phyloP scores from a whole-genome alignment of 2,113 vertebrate genomes.

The Erpornis zantholeuca region DNA sequence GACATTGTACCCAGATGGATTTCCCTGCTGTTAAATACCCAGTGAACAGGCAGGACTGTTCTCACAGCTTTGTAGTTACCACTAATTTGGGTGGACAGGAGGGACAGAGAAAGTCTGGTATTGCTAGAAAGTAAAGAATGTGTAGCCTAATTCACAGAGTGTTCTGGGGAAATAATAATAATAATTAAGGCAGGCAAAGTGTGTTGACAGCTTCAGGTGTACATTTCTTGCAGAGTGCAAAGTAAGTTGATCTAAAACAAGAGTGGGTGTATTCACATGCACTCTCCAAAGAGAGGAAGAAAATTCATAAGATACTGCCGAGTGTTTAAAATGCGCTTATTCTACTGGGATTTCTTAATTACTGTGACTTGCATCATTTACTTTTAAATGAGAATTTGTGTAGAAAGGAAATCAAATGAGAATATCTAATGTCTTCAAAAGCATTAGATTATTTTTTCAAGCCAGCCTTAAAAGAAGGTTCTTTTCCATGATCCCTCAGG shows the following conservation, averaged over 20 bases:
- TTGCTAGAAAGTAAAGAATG: background rate
- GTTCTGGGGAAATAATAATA: background rate
- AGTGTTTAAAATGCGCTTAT: background rate
- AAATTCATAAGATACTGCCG: background rate
- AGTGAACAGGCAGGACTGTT: background rate
- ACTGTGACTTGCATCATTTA: background rate
- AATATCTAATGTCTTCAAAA: background rate
- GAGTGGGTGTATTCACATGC: background rate
- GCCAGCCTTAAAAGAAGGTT: background rate
- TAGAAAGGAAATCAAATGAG: background rate
- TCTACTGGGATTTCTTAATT: slow-evolving; percentile 9
- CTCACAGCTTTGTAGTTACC: background rate
- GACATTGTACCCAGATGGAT: background rate
- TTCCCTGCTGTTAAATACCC: background rate
- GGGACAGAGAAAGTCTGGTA: background rate
- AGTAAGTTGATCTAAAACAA: background rate
- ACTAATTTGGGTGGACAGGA: background rate
- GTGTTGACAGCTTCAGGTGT: background rate
- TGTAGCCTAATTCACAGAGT: background rate
- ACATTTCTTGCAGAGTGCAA: background rate
- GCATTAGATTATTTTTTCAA: background rate
- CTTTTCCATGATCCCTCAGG: background rate
- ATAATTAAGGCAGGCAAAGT: background rate
- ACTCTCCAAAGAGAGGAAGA: background rate
- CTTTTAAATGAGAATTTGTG: background rate